Base-by-base conservation (phyloP, 2,797 vertebrate species). In the Mionectes olivaceus region DNA sequence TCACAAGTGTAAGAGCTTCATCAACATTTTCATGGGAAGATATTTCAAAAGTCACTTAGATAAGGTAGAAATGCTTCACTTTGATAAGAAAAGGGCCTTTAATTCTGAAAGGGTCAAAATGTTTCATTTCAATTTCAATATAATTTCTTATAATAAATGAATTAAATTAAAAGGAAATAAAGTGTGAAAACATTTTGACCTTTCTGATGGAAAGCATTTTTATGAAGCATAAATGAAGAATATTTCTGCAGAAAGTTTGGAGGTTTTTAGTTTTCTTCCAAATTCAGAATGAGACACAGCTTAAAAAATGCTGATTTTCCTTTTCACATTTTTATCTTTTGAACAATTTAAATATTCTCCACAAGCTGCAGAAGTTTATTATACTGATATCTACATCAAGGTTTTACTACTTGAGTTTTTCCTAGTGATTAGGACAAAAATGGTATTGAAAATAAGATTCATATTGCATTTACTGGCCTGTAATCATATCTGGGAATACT, bases 91-190 rank as follows among this genome's bases (percentile, higher is more conserved):
- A 84, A 81, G 11, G 24, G 74, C 50, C 53, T 93, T 70, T 69
- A 39, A 81, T 75, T 94, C 35, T 80, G 81, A 83, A 77, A 81
- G 32, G 24, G 39, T 83, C 25, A 83, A 65, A 78, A 88, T 50
- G 10, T 69, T 89, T 87, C 32, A 74, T 89, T 91, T 93, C 11
- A 22, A 61, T 90, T 85, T 84, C 64, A 57, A 3, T 56, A 49
- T 73, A n/a, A 73, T 77, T 91, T 75, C 61, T 78, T 76, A 68
- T 10, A 79, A 53, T 77, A 47, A 33, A 69, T 52, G 35, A 85
- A 89, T 85, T 52, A 91, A 94, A 89, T 89, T 68, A 73, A 83
- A 78, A 71, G n/a, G n/a, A 91, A 89, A 84, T 71, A 70, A 46
- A 49, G 10, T 28, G 19, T 77, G 81, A 89, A 87, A 74, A 67